Evolutionary conservation across 2,888 invertebrate genomes (phyloP).

Genomic region (Lobophora halterata): DNA sequence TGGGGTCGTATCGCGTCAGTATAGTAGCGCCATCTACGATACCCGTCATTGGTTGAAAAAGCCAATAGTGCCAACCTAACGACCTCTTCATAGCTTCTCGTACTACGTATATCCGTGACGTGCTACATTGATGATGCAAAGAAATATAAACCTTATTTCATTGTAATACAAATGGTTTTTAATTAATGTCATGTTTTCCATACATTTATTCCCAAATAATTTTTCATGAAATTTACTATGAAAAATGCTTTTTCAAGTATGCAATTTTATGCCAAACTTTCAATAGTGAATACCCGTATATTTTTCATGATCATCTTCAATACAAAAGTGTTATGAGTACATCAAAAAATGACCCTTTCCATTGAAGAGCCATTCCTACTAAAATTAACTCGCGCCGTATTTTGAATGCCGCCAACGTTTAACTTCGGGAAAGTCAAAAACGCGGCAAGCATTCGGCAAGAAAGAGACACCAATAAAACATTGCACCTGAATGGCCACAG

Average conservation of each 20-base stretch:
- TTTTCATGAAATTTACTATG: slow-evolving; percentile 50
- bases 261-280: slow-evolving; percentile 24
- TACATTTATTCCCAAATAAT: slow-evolving; percentile 69
- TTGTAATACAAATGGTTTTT: slow-evolving; percentile 29
- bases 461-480: slow-evolving; percentile 80
- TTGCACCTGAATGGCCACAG: slow-evolving; percentile 62
- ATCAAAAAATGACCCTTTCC: slow-evolving; percentile 73
- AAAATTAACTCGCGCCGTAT: slow-evolving; percentile 75
- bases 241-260: slow-evolving; percentile 39
- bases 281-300: slow-evolving; percentile 31
- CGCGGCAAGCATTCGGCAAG: slow-evolving; percentile 74
- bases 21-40: slow-evolving; percentile 70
- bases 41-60: slow-evolving; percentile 58
- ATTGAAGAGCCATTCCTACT: slow-evolving; percentile 65
- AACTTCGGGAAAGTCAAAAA: slow-evolving; percentile 71
- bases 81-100: slow-evolving; percentile 49
- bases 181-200: slow-evolving; percentile 35
- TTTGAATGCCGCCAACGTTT: slow-evolving; percentile 78
- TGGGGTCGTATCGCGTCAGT: slow-evolving; percentile 76
- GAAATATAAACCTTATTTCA: slow-evolving; percentile 38
- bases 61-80: slow-evolving; percentile 62
- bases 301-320: slow-evolving; percentile 48
- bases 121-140: slow-evolving; percentile 30
- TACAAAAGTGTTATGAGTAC: slow-evolving; percentile 67
- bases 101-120: slow-evolving; percentile 78